phyloP scores from a whole-genome alignment of 2,888 invertebrate genomes.

The Chymomyza caudatula region DNA sequence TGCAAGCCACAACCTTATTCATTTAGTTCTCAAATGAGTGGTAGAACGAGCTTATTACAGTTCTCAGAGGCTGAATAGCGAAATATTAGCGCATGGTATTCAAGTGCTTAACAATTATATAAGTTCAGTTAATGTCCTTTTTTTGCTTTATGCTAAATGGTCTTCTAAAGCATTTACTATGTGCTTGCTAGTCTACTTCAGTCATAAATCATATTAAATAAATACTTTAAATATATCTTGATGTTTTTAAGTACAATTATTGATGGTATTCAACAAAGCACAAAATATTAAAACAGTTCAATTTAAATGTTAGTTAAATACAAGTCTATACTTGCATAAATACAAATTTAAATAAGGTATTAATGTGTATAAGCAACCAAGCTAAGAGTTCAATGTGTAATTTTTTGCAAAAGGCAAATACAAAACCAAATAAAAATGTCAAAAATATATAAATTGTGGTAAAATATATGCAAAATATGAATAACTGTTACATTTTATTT shows the following conservation, averaged over 20 bases:
- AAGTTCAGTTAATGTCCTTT: not conserved
- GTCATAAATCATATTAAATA: constrained; percentile 26
- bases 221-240: not conserved
- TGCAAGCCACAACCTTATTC: constrained; percentile 17
- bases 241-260: constrained; percentile 55
- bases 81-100: constrained; percentile 32
- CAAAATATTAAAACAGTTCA: constrained; percentile 31
- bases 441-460: not conserved
- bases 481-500: not conserved
- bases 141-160: constrained; percentile 18
- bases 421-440: not conserved
- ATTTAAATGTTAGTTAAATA: constrained; percentile 56
- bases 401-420: not conserved
- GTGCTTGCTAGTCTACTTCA: constrained; percentile 5
- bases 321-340: not conserved
- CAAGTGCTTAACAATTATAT: constrained; percentile 18
- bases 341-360: not conserved
- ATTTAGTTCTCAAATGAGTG: not conserved
- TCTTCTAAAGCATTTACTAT: constrained; percentile 53
- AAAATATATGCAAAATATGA: not conserved
- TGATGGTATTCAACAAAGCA: constrained; percentile 60
- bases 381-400: not conserved
- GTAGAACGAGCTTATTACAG: constrained; percentile 50
- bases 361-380: not conserved
- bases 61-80: constrained; percentile 15